These are phyloP conservation scores for Drosophila multiciliata DNA, from an alignment of 2,888 invertebrate species.

Conservation along the genomic window DNA sequence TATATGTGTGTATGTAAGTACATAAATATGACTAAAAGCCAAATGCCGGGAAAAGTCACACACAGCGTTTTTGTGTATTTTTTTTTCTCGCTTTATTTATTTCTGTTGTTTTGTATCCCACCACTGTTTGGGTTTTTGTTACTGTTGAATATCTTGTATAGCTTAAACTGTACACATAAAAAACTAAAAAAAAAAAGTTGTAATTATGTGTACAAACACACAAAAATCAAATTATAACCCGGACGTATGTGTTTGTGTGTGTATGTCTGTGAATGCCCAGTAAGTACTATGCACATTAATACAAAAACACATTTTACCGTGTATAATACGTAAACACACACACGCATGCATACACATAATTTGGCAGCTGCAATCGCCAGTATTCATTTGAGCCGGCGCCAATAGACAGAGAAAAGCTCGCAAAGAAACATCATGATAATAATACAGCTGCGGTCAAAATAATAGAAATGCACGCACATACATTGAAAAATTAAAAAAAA, in stretches of 20 bases:
- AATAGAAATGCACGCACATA: background rate
- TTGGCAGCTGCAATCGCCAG: slow-evolving; percentile 4
- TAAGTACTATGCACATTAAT: background rate
- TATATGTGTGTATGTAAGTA: background rate
- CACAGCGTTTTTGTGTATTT: slow-evolving; percentile 2
- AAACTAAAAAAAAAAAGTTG: background rate
- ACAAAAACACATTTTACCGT: background rate
- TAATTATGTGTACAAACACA: slow-evolving; percentile 2
- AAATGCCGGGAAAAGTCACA: slow-evolving; percentile 2
- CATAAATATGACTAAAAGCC: slow-evolving; percentile 1
- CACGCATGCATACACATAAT: background rate
- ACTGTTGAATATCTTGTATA: background rate
- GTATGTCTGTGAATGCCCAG: background rate
- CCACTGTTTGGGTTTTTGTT: slow-evolving; percentile 1
- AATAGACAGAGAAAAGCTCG: background rate
- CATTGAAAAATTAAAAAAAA: background rate
- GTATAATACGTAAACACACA: background rate
- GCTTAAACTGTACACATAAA: background rate
- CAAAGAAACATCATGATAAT: background rate
- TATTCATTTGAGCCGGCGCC: background rate
- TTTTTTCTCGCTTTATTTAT: slow-evolving; percentile 2
- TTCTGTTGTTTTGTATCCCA: background rate
- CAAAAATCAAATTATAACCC: slow-evolving; percentile 4
- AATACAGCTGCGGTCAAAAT: background rate
- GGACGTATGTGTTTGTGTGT: background rate